Evolutionary conservation across 2,888 invertebrate genomes (phyloP).

Genomic region (Lasioglossum calceatum): DNA sequence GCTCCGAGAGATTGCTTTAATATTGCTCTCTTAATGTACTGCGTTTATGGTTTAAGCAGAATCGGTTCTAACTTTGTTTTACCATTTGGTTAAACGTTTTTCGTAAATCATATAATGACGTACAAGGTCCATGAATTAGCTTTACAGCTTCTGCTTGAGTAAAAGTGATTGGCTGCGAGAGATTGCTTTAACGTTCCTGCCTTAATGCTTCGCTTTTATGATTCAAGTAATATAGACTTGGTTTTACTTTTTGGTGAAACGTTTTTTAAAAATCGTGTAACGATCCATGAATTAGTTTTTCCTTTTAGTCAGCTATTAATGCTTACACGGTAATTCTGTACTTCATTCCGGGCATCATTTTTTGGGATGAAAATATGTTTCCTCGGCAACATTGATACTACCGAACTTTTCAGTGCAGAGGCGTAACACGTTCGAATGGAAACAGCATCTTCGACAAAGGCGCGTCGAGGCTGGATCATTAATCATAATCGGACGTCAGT

Average conservation of each 20-base stretch:
- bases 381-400: neutral
- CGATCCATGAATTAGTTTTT: neutral
- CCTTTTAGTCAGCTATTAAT: no score
- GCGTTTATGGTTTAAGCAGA: neutral
- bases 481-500: slow-evolving; percentile 6
- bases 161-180: neutral
- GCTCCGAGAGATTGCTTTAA: neutral
- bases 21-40: neutral
- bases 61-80: neutral
- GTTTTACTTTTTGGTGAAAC: neutral
- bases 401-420: neutral
- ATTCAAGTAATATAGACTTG: neutral
- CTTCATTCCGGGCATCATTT: neutral
- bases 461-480: neutral
- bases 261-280: neutral
- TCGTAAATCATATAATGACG: neutral
- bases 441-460: neutral
- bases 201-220: neutral
- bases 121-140: neutral
- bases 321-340: no score
- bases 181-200: neutral
- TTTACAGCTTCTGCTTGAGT: neutral
- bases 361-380: neutral
- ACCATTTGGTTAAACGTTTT: neutral
- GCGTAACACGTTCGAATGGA: neutral